Evolutionary conservation across 1,140 invertebrate species (phyloP), one percentile per base, ranked within the genome.

Genomic region (Magallana gigas): DNA sequence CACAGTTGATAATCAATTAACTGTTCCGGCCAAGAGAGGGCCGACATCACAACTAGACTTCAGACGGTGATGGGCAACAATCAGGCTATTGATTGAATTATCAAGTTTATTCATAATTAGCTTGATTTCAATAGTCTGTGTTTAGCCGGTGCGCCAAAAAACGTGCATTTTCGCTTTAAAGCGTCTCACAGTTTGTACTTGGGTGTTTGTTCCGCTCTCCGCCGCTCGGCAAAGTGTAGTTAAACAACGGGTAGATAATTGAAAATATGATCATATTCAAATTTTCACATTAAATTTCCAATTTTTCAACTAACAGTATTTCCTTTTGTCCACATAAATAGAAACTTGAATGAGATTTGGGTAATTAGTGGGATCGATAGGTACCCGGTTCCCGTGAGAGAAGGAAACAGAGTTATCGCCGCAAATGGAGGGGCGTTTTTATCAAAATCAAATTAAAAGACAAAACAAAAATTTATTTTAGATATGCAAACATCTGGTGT

Each of bases 221-320:
- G 68, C 23, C 68, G 68, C 23, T 76, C 23, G 23, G 68, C 68
- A 76, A 76, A 76, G 68, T 76, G 68, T 76, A 36, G 23, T 76
- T 29, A 76, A 76, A 76, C 68, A 76, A 76, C 68, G 12, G 68
- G 36, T 11, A 76, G 23, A 76, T 76, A 76, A 76, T 76, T 76
- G 68, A 76, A 76, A 76, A 76, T 76, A 76, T 76, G 68, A 76
- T 76, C 68, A 76, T 76, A 76, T 76, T 76, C 68, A 76, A 76
- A 76, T 76, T 29, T 76, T 76, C 68, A 76, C 68, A 76, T 76
- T 76, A 76, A 76, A 76, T 76, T 76, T 76, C 68, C 68, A 76
- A 76, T 76, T 76, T 76, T 76, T 29, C 18, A 48, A 76, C 68
- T 76, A 76, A 76, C 68, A 76, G 68, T 23, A 76, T 76, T 76